phyloP scores from a whole-genome alignment of 2,113 vertebrate genomes.

The Callithrix jacchus region DNA sequence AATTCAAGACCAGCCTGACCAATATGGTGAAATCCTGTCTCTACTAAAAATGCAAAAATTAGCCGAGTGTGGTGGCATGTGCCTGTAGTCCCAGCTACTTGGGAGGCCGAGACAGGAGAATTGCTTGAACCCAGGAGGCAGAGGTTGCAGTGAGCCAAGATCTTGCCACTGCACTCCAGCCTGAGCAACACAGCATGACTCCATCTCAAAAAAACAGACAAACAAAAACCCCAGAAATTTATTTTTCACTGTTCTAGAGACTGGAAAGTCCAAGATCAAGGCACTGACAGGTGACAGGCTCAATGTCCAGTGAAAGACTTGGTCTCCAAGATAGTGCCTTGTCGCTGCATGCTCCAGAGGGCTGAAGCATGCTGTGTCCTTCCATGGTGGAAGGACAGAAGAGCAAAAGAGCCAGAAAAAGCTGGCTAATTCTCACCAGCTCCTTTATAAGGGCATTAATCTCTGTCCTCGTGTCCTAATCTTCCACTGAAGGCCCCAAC shows the following conservation, averaged over 20 bases:
- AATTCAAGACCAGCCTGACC: too few species aligned
- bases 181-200: too few species aligned
- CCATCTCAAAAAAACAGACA: too few species aligned
- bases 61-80: too few species aligned
- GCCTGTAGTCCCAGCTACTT: too few species aligned
- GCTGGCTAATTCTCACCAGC: not conserved
- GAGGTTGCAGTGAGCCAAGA: too few species aligned
- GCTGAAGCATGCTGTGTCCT: not conserved
- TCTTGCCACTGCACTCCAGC: too few species aligned
- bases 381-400: not conserved
- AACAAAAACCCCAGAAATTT: not conserved
- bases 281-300: not conserved
- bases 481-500: not conserved
- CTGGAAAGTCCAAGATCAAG: not conserved
- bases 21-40: too few species aligned
- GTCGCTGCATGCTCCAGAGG: not conserved
- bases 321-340: not conserved
- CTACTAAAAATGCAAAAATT: too few species aligned
- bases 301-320: not conserved
- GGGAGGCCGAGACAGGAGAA: too few species aligned
- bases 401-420: not conserved
- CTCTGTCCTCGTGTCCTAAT: not conserved
- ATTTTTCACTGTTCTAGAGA: not conserved
- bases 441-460: not conserved
- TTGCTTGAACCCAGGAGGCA: too few species aligned